Percentiles rank a stretch among this genome's conserved stretches.
Evolutionary conservation across 1,140 invertebrate species (phyloP).

Genomic region (Atta colombica): DNA sequence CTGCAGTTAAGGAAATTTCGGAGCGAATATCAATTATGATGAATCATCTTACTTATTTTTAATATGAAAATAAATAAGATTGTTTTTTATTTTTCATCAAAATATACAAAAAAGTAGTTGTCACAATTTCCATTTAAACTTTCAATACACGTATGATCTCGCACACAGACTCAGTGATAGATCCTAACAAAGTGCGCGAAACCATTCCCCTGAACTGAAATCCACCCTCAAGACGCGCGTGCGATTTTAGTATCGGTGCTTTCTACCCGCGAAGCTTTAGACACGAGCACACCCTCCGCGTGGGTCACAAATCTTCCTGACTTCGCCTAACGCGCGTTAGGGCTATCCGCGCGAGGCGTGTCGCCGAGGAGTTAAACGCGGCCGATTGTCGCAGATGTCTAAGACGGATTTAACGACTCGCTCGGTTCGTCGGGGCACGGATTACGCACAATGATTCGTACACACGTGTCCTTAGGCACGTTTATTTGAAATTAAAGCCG

Average conservation of each 20-base stretch:
- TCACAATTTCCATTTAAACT: not conserved
- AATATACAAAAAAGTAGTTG: not conserved
- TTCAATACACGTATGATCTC: slow-evolving; percentile 1
- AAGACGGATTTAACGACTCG: slow-evolving; percentile 64
- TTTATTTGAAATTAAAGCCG: slow-evolving; percentile 50
- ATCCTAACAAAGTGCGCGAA: slow-evolving; percentile 39
- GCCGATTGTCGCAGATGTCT: slow-evolving; percentile 64
- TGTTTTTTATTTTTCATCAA: not conserved
- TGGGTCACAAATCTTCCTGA: slow-evolving; percentile 76
- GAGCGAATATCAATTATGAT: no score
- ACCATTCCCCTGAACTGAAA: slow-evolving; percentile 36
- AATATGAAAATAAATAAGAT: not conserved
- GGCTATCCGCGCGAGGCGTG: slow-evolving; percentile 30
- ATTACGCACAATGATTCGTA: slow-evolving; percentile 48
- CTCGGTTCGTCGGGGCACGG: slow-evolving; percentile 39
- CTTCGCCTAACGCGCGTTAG: slow-evolving; percentile 64
- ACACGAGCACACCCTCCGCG: slow-evolving; percentile 72
- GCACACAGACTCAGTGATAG: slow-evolving; percentile 4
- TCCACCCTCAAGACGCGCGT: slow-evolving; percentile 39
- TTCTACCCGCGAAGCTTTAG: slow-evolving; percentile 46
- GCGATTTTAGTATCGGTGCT: slow-evolving; percentile 43
- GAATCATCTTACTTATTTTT: not conserved
- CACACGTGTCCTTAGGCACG: slow-evolving; percentile 50
- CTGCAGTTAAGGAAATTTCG: no score
- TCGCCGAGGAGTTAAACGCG: slow-evolving; percentile 59